Conservation (phyloP, 2,888 invertebrate genomes). For the Heliconius hortense region DNA sequence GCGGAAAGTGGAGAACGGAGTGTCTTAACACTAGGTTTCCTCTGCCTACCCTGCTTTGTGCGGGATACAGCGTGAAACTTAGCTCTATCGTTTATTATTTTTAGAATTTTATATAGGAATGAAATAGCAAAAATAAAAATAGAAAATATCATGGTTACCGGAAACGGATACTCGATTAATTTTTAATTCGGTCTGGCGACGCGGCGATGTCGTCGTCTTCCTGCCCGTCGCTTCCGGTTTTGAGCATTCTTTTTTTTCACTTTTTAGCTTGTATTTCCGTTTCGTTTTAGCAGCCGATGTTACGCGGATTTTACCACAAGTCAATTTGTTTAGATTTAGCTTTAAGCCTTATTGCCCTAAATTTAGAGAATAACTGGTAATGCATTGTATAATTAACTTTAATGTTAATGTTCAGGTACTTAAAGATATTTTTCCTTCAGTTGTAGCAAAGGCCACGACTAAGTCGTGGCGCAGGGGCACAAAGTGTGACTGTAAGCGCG, state of each 20-base stretch:
- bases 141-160: conserved; percentile 66
- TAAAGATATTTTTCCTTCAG: too few relatives aligned
- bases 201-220: conserved; percentile 77
- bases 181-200: conserved; percentile 75
- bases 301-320: conserved; percentile 49
- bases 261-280: conserved; percentile 79
- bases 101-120: conserved; percentile 32
- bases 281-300: conserved; percentile 68
- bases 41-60: too few relatives aligned
- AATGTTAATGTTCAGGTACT: neutral
- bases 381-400: neutral
- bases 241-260: conserved; percentile 66
- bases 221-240: conserved; percentile 76
- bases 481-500: too few relatives aligned
- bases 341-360: neutral
- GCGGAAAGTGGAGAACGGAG: too few relatives aligned
- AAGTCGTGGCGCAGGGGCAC: too few relatives aligned
- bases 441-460: too few relatives aligned
- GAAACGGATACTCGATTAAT: conserved; percentile 79
- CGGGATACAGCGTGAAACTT: neutral
- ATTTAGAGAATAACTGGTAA: neutral
- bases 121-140: conserved; percentile 48
- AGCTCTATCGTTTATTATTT: conserved; percentile 3
- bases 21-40: too few relatives aligned
- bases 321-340: conserved; percentile 19